phyloP scores from a whole-genome alignment of 2,113 vertebrate species.

The Grammomys dolichurus region DNA sequence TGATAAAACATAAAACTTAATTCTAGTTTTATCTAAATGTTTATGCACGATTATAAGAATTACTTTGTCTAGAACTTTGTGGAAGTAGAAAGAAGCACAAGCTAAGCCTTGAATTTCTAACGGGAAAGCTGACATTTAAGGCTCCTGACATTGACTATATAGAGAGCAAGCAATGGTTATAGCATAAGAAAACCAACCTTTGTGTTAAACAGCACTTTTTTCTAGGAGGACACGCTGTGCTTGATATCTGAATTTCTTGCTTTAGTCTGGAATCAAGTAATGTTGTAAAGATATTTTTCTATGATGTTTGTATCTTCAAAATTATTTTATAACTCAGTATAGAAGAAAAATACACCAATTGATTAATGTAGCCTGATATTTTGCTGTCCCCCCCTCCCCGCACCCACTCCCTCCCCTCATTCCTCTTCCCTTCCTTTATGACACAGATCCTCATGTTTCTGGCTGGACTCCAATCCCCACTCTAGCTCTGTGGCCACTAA shows the following conservation, averaged over 20 bases:
- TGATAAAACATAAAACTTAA: slow-evolving; percentile 11
- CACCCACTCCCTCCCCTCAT: not conserved
- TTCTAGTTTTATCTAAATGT: slow-evolving; percentile 34
- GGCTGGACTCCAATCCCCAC: not conserved
- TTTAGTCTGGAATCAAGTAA: slow-evolving; percentile 29
- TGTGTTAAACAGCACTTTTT: slow-evolving; percentile 40
- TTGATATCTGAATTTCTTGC: slow-evolving; percentile 46
- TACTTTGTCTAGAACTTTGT: slow-evolving; percentile 6
- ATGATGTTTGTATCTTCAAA: not conserved
- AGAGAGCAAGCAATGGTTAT: slow-evolving; percentile 4
- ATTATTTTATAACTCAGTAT: slow-evolving; percentile 4
- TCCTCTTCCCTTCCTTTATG: not conserved
- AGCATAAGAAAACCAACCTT: not conserved
- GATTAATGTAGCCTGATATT: not conserved
- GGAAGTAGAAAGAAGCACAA: not conserved
- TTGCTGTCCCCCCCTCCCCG: not conserved
- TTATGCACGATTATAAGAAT: not conserved
- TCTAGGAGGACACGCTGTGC: slow-evolving; percentile 15
- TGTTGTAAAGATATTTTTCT: slow-evolving; percentile 40
- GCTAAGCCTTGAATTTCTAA: slow-evolving; percentile 40
- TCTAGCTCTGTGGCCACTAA: too few species aligned
- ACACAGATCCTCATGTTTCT: not conserved
- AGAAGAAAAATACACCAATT: not conserved
- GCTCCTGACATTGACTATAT: not conserved
- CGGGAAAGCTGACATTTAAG: slow-evolving; percentile 18